Conservation (phyloP, 2,113 vertebrate genomes). For the Silurus asotus region DNA sequence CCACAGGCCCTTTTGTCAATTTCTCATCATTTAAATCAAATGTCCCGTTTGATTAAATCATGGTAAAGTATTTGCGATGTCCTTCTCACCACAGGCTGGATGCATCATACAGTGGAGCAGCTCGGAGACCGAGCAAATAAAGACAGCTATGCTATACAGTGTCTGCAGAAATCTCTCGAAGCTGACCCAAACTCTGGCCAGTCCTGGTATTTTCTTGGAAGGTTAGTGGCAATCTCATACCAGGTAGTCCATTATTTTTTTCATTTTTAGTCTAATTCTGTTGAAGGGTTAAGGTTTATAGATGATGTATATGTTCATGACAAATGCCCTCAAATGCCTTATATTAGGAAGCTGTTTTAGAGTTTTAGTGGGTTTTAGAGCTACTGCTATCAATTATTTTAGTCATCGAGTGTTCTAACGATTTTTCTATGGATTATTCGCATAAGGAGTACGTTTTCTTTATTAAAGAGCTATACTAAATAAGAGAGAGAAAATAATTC, state of each 20-base stretch:
- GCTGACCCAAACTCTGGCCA: constrained; percentile 98
- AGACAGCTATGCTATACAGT: constrained; percentile 97
- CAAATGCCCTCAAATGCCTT: neutral
- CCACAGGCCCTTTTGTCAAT: neutral
- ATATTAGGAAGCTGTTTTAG: neutral
- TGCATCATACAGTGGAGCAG: constrained; percentile 98
- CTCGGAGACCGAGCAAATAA: constrained; percentile 92
- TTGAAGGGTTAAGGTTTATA: neutral
- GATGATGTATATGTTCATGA: neutral
- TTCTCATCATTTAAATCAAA: neutral
- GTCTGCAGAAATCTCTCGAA: constrained; percentile 97
- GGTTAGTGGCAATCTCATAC: constrained; percentile 69
- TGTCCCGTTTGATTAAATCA: neutral
- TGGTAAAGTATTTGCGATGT: neutral
- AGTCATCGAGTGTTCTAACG: too few species aligned
- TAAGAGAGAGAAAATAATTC: too few species aligned
- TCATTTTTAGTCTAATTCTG: neutral
- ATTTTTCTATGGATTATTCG: too few species aligned
- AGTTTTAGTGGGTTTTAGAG: neutral
- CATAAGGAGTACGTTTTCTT: too few species aligned
- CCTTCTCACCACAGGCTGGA: constrained; percentile 81
- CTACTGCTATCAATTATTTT: too few species aligned
- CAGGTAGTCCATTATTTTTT: neutral
- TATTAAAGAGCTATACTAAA: too few species aligned
- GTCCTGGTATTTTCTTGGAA: constrained; percentile 99